Conservation (phyloP, 2,888 invertebrate species). For the Sarcophaga carnaria region DNA sequence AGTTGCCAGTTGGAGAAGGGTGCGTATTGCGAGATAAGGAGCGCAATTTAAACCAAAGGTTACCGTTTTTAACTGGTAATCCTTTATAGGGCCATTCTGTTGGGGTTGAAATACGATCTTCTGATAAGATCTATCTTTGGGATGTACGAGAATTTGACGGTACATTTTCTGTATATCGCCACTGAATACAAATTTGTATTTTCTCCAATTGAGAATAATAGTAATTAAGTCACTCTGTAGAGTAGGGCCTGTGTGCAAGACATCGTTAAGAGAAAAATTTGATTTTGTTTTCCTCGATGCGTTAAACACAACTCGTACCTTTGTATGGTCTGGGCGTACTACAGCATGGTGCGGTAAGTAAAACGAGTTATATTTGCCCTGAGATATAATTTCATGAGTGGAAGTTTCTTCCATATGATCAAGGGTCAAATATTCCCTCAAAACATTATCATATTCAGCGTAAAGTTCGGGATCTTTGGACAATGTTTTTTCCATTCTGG, state of each 20-base stretch:
- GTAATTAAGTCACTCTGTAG: slow-evolving; percentile 60
- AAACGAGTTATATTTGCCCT: not conserved
- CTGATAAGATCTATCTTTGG: no score
- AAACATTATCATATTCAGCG: no score
- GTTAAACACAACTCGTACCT: slow-evolving; percentile 60
- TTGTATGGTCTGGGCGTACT: slow-evolving; percentile 46
- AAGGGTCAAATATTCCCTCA: no score
- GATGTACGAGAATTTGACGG: slow-evolving; percentile 52
- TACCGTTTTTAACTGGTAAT: no score
- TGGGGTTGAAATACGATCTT: no score
- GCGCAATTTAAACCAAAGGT: no score
- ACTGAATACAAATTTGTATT: slow-evolving; percentile 60
- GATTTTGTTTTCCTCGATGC: slow-evolving; percentile 22
- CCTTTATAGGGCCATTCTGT: no score
- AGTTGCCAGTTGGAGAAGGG: no score
- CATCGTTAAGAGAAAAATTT: slow-evolving; percentile 52
- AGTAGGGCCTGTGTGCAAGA: slow-evolving; percentile 52
- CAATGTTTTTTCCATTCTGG: not conserved
- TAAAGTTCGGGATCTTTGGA: no score
- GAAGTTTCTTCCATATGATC: no score
- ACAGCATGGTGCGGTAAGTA: not conserved
- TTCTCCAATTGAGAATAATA: slow-evolving; percentile 46
- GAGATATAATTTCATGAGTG: not conserved
- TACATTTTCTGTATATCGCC: slow-evolving; percentile 55
- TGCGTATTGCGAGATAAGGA: no score